These are phyloP conservation scores for Aphelocoma californica DNA, from an alignment of 2,797 vertebrate species.

Conservation along the genomic window DNA sequence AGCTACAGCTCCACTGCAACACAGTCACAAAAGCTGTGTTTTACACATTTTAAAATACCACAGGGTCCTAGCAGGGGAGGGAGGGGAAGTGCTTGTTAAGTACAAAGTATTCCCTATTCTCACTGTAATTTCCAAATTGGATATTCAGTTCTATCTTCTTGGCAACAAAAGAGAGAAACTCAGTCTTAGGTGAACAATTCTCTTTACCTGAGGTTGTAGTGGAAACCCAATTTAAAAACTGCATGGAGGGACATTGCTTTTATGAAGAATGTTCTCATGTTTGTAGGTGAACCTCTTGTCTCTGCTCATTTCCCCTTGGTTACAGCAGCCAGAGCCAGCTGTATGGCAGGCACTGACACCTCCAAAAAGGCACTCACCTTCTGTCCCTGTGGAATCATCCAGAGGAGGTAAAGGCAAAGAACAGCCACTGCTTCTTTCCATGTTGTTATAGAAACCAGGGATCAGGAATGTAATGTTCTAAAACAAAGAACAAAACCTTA, in stretches of 20 bases:
- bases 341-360: neutral
- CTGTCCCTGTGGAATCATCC: neutral
- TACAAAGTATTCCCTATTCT: neutral
- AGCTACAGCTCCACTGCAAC: neutral
- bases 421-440: conserved; percentile 66
- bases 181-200: neutral
- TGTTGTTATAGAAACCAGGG: conserved; percentile 87
- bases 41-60: neutral
- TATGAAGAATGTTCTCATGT: neutral
- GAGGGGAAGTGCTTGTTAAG: neutral
- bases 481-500: neutral
- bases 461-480: conserved; percentile 91
- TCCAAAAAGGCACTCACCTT: neutral
- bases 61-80: neutral
- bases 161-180: neutral
- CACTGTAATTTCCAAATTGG: neutral
- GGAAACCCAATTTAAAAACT: neutral
- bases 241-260: neutral
- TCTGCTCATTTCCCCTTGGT: conserved; percentile 39
- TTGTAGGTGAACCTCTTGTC: neutral
- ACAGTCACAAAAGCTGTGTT: neutral
- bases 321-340: neutral
- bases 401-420: conserved; percentile 43
- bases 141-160: neutral
- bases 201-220: neutral